Evolutionary conservation across 2,113 vertebrate species (phyloP).

Genomic region (Cryptotis parvus): DNA sequence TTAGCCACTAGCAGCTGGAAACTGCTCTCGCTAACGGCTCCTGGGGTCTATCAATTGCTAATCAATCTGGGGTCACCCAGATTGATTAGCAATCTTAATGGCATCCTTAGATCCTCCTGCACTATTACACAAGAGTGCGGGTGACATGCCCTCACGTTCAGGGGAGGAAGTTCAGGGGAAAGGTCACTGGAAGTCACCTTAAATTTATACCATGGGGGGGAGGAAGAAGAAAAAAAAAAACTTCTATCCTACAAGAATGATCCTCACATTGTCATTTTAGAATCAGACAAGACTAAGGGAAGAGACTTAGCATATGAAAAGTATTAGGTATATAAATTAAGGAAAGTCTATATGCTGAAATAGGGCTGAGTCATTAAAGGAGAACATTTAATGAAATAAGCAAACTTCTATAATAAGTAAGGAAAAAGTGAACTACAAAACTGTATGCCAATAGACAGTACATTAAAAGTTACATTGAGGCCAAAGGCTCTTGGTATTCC

Average conservation of each 20-base stretch:
- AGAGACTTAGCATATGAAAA: neutral
- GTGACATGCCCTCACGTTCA: neutral
- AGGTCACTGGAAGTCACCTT: neutral
- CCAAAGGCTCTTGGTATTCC: neutral
- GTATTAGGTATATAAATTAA: constrained; percentile 16
- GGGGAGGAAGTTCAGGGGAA: neutral
- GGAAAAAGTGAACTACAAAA: constrained; percentile 55
- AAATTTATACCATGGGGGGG: constrained; percentile 43
- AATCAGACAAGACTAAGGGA: constrained; percentile 41
- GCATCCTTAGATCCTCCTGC: neutral
- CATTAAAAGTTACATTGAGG: neutral
- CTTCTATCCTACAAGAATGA: neutral
- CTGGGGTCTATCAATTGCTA: too few species aligned
- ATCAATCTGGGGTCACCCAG: neutral
- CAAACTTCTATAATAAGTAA: constrained; percentile 9
- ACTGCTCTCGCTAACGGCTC: neutral
- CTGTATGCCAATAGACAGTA: constrained; percentile 4
- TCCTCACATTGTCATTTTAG: neutral
- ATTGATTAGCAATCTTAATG: constrained; percentile 21
- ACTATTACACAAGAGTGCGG: neutral
- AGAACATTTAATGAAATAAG: constrained; percentile 32
- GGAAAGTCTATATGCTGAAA: neutral
- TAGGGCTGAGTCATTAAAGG: neutral
- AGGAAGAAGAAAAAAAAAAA: too few species aligned
- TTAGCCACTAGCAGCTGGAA: neutral